Evolutionary conservation across 2,113 vertebrate genomes (phyloP).

Genomic region (Psittacus erithacus): DNA sequence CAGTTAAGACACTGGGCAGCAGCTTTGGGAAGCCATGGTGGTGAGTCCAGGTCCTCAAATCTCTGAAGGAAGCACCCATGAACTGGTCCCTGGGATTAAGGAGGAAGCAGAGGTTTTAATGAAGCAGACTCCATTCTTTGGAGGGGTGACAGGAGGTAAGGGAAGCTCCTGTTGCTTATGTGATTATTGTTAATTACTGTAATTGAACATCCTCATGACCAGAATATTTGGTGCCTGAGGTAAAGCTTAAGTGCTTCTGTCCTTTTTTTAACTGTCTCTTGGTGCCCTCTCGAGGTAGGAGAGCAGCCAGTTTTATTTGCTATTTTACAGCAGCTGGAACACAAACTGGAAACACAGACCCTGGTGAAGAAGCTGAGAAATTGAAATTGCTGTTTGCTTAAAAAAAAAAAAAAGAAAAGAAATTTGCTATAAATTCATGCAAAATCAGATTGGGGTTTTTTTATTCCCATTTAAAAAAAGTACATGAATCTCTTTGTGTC

Average conservation of each 20-base stretch:
- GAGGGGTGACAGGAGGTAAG: constrained; percentile 39
- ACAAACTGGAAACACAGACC: neutral
- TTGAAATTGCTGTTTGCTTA: neutral
- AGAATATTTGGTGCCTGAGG: constrained; percentile 37
- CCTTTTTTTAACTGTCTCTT: constrained; percentile 8
- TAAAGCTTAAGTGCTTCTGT: neutral
- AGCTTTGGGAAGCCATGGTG: neutral
- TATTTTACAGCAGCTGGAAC: neutral
- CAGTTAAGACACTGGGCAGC: neutral
- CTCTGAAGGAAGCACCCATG: neutral
- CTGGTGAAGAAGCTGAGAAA: neutral
- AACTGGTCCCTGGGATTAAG: neutral
- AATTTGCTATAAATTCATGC: neutral
- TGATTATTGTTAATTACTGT: constrained; percentile 63
- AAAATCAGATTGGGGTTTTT: neutral
- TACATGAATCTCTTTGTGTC: neutral
- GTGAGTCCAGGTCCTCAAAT: neutral
- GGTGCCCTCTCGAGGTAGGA: constrained; percentile 65
- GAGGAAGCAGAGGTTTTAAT: constrained; percentile 37
- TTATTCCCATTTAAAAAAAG: neutral
- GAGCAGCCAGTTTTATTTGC: neutral
- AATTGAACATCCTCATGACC: constrained; percentile 29
- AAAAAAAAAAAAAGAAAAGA: neutral
- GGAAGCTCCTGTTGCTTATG: constrained; percentile 44
- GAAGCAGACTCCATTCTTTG: constrained; percentile 4